A percentile compares a stretch with the other conserved stretches of the same genome.
Evolutionary conservation across 2,797 vertebrate species (phyloP).

Genomic region (Notolepis coatsorum): DNA sequence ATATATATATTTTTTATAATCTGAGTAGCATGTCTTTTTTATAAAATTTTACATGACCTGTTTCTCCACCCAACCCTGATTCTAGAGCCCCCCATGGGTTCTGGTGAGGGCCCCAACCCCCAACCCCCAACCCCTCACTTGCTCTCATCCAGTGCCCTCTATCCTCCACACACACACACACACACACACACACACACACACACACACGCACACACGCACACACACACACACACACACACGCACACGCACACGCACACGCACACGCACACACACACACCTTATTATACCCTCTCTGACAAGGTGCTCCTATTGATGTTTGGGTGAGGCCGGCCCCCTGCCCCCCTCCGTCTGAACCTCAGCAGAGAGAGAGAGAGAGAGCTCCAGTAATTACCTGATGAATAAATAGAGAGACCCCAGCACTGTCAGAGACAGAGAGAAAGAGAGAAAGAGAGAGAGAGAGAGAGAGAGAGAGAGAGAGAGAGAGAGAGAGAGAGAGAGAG

Average conservation of each 20-base stretch:
- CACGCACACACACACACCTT: neutral
- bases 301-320: conserved; percentile 23
- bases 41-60: no score
- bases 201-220: neutral
- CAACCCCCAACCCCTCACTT: no score
- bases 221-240: neutral
- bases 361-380: conserved; percentile 7
- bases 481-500: neutral
- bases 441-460: no score
- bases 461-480: no score
- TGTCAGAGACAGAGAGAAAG: no score
- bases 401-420: conserved; percentile 32
- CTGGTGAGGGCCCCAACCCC: no score
- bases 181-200: neutral
- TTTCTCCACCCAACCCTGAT: no score
- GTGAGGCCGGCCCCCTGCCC: neutral
- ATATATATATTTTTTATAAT: no score
- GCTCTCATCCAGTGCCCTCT: neutral
- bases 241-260: neutral
- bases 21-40: no score
- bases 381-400: conserved; percentile 61
- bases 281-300: neutral
- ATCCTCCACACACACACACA: no score
- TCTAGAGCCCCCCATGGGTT: no score
- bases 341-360: neutral